These are phyloP conservation scores for Liolophura sinensis DNA, from an alignment of 1,140 invertebrate species.

Conservation along the genomic window DNA sequence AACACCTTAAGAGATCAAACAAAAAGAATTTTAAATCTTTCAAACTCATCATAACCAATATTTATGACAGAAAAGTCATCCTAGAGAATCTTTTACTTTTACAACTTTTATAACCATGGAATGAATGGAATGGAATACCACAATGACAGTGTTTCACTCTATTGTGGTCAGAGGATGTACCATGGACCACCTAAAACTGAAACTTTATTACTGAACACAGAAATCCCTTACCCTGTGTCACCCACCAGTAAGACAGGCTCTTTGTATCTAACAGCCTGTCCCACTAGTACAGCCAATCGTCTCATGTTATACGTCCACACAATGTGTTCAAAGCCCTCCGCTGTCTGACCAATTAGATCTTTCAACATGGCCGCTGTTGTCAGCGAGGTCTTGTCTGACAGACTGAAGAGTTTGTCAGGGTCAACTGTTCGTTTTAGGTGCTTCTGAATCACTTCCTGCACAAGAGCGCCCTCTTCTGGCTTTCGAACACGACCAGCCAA, in stretches of 20 bases:
- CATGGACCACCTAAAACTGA: too few species aligned
- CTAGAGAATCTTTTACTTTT: too few species aligned
- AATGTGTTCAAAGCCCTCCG: constrained; percentile 71
- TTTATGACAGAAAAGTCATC: too few species aligned
- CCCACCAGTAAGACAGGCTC: constrained; percentile 97
- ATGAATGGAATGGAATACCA: too few species aligned
- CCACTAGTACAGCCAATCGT: constrained; percentile 87
- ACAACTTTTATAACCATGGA: too few species aligned
- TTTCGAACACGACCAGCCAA: constrained; percentile 91
- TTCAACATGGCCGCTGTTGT: constrained; percentile 77
- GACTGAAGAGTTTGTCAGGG: constrained; percentile 76
- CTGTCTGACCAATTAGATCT: constrained; percentile 61
- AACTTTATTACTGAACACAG: too few species aligned
- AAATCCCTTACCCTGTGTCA: constrained; percentile 74
- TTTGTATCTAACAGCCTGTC: constrained; percentile 83
- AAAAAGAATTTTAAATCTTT: too few species aligned
- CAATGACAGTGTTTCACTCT: too few species aligned
- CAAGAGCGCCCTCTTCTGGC: constrained; percentile 71
- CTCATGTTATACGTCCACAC: constrained; percentile 94
- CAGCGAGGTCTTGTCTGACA: constrained; percentile 73
- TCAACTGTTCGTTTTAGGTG: constrained; percentile 80
- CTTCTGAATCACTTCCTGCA: constrained; percentile 80
- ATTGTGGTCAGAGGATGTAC: too few species aligned
- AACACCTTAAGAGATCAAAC: too few species aligned
- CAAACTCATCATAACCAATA: too few species aligned